These are phyloP conservation scores for Heliconius hermathena DNA, from an alignment of 1,140 invertebrate genomes.

Conservation along the genomic window DNA sequence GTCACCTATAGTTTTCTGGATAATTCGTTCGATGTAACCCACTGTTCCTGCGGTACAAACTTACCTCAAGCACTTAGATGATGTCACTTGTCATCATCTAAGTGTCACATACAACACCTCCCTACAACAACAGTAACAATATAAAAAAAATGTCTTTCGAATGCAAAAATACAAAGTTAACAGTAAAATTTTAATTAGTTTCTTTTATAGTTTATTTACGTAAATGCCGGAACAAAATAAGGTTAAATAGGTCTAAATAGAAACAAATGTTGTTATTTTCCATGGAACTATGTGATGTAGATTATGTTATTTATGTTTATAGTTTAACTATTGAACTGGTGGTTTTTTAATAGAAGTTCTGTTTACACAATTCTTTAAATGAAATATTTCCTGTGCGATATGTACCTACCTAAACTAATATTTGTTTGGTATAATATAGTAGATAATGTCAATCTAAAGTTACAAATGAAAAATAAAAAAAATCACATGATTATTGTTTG, in stretches of 20 bases:
- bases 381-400: background rate
- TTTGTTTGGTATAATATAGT: background rate
- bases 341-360: background rate
- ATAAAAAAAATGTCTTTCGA: background rate
- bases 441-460: too few species aligned
- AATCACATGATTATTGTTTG: too few species aligned
- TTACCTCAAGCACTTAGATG: too few species aligned
- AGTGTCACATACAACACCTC: too few species aligned
- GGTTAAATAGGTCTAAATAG: constrained; percentile 1
- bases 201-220: background rate
- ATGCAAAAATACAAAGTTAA: constrained; percentile 3
- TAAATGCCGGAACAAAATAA: background rate
- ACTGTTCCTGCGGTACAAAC: too few species aligned
- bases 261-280: constrained; percentile 10
- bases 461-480: too few species aligned
- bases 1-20: too few species aligned
- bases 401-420: background rate
- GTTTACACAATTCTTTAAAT: background rate
- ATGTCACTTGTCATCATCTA: too few species aligned
- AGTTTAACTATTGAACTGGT: background rate
- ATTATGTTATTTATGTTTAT: constrained; percentile 8
- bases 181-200: background rate
- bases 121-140: too few species aligned
- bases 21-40: too few species aligned
- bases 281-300: background rate